Evolutionary conservation across 1,140 invertebrate genomes (phyloP), one percentile per base, ranked within the genome.

Genomic region (Homarus americanus): DNA sequence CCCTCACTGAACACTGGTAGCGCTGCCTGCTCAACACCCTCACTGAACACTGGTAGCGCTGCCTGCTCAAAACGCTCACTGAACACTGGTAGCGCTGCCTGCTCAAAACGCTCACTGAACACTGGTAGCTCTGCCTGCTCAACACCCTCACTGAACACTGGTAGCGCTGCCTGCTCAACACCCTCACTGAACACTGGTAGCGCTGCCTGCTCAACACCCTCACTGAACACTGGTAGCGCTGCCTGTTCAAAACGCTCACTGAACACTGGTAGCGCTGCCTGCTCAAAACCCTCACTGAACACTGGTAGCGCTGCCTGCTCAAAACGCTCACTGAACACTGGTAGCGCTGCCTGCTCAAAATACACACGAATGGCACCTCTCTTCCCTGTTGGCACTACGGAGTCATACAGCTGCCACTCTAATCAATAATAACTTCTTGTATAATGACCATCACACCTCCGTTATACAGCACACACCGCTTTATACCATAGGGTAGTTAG

Each of bases 1-100:
- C 44, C 5, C 44, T 49, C 44, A 49, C 44, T 49, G 44, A 49
- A 49, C 44, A 7, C 44, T 49, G 44, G 44, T 49, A 15, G 44
- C 44, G 44, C 44, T 49, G 44, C 44, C 44, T 49, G 44, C 44
- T 49, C 44, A 49, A 49, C n/a, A n/a, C n/a, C n/a, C n/a, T 28
- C n/a, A 69, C 63, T 69, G 63, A 69, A 69, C 63, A 32, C 63
- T 69, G 63, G 4, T 28, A 32, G n/a, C 63, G 28, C 63, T 69
- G n/a, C 63, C 63, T 69, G 63, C 63, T 69, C 63, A 69, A 69
- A 69, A 69, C 32, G 32, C 63, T 32, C 63, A 28, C 28, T 69
- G 32, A 69, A 69, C 63, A 32, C 63, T 69, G 63, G 4, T 28
- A 32, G n/a, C 63, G 28, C 63, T 69, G n/a, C 63, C 63, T 69